Percentiles rank a stretch among this genome's conserved stretches.
Evolutionary conservation across 1,140 invertebrate species (phyloP).

Genomic region (Drosophila bipectinata): DNA sequence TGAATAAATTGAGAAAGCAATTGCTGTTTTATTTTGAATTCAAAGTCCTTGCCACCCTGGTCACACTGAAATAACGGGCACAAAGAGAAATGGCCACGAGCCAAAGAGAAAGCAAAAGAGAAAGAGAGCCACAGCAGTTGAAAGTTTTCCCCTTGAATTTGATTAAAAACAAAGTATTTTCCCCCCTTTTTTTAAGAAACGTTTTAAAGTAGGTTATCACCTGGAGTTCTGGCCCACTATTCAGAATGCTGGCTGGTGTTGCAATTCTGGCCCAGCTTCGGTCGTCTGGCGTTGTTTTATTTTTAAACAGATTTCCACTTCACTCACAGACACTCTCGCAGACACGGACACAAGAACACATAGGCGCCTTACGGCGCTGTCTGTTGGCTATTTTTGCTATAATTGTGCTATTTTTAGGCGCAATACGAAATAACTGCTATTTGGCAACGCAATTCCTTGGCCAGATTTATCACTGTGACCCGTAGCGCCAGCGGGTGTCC

Average conservation of each 20-base stretch:
- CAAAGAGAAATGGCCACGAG: slow-evolving; percentile 13
- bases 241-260: slow-evolving; percentile 13
- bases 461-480: neutral
- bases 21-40: slow-evolving; percentile 28
- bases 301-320: slow-evolving; percentile 72
- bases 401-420: slow-evolving; percentile 54
- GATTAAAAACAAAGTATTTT: slow-evolving; percentile 41
- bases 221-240: slow-evolving; percentile 32
- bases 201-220: slow-evolving; percentile 30
- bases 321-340: slow-evolving; percentile 39
- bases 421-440: slow-evolving; percentile 12
- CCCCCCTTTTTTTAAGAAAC: neutral
- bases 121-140: slow-evolving; percentile 1
- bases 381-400: slow-evolving; percentile 39
- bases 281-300: slow-evolving; percentile 53
- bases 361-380: slow-evolving; percentile 30
- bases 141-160: slow-evolving; percentile 39
- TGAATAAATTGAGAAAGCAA: slow-evolving; percentile 27
- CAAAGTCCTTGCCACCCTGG: slow-evolving; percentile 7
- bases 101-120: slow-evolving; percentile 5
- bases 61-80: slow-evolving; percentile 21
- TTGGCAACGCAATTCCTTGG: neutral
- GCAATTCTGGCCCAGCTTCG: slow-evolving; percentile 19
- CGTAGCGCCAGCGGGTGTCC: slow-evolving; percentile 36
- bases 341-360: slow-evolving; percentile 30